These are phyloP conservation scores for Drosophila ananassae DNA, from an alignment of 1,140 invertebrate genomes.

Conservation along the genomic window DNA sequence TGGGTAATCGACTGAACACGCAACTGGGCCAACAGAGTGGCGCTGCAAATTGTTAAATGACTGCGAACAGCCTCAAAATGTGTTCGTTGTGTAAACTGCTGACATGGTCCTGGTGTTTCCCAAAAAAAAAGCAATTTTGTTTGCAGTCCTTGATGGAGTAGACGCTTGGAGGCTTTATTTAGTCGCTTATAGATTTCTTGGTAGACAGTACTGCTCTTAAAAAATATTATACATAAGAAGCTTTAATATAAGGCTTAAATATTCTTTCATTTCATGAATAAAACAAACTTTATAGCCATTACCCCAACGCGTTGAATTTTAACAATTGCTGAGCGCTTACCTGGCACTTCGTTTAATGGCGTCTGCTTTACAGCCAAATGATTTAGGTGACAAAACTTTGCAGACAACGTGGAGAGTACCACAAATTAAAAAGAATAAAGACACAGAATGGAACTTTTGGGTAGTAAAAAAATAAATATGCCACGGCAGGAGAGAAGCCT, in stretches of 20 bases:
- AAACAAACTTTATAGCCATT: slow-evolving; percentile 27
- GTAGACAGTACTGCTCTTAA: not conserved
- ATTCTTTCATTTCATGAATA: not conserved
- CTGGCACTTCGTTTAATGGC: slow-evolving; percentile 40
- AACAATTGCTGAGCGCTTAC: slow-evolving; percentile 40
- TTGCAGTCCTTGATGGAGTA: not conserved
- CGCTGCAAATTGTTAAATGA: slow-evolving; percentile 64
- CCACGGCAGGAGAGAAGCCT: not conserved
- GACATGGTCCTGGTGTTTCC: not conserved
- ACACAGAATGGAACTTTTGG: slow-evolving; percentile 28
- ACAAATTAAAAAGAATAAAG: slow-evolving; percentile 8
- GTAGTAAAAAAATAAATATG: slow-evolving; percentile 58
- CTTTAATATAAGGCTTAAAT: not conserved
- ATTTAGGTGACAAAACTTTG: slow-evolving; percentile 78
- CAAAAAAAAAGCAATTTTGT: not conserved
- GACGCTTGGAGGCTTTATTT: not conserved
- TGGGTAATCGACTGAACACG: slow-evolving; percentile 40
- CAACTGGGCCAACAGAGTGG: slow-evolving; percentile 23
- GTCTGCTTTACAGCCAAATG: slow-evolving; percentile 53
- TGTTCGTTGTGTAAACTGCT: slow-evolving; percentile 24
- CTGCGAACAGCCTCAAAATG: slow-evolving; percentile 37
- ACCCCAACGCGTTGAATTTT: slow-evolving; percentile 16
- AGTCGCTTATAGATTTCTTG: not conserved
- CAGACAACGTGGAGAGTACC: slow-evolving; percentile 40
- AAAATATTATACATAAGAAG: not conserved